Evolutionary conservation across 2,888 invertebrate species (phyloP), one percentile per base, ranked within the genome.

Genomic region (Megalurothrips usitatus): DNA sequence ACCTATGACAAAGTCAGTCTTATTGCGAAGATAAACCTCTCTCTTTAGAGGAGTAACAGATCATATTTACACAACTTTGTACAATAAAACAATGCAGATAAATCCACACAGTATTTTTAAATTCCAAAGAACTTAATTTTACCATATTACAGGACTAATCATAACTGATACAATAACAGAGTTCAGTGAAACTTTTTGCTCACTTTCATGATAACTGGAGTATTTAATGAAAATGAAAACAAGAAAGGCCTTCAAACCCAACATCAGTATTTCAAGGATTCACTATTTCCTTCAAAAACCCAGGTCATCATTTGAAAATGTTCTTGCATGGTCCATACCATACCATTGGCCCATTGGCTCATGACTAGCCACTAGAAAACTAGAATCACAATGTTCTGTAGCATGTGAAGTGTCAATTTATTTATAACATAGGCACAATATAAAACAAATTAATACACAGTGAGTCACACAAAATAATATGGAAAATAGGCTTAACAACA

Each of bases 1-100:
- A 58, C 58, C n/a, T 58, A 58, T 12, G 58, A 58, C n/a, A 58
- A 58, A 58, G 58, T 58, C 58, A 58, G 58, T 58, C 58, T 58
- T 58, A 19, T n/a, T n/a, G n/a, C 19, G n/a, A 58, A 4, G 17
- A 58, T 14, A 14, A 58, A 19, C 6, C 17, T 58, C n/a, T 6
- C 11, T 58, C 19, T 0, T 58, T 58, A 58, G 6, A 17, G n/a
- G n/a, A 19, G 17, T 58, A 17, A 58, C 11, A 58, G 10, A 9
- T 19, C 1, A 52, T 19, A 52, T 52, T 52, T 52, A 52, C 52
- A 52, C 52, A 52, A 58, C 58, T 6, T 12, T 19, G 58, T 58
- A 58, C 17, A 58, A 58, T 58, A 58, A 43, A 43, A 2, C 34
- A 43, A 43, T 58, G 58, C 17, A 58, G 58, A 17, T 19, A 58